A percentile compares a stretch with the other conserved stretches of the same genome.
Evolutionary conservation across 2,113 vertebrate genomes (phyloP).

Genomic region (Phalacrocorax aristotelis): DNA sequence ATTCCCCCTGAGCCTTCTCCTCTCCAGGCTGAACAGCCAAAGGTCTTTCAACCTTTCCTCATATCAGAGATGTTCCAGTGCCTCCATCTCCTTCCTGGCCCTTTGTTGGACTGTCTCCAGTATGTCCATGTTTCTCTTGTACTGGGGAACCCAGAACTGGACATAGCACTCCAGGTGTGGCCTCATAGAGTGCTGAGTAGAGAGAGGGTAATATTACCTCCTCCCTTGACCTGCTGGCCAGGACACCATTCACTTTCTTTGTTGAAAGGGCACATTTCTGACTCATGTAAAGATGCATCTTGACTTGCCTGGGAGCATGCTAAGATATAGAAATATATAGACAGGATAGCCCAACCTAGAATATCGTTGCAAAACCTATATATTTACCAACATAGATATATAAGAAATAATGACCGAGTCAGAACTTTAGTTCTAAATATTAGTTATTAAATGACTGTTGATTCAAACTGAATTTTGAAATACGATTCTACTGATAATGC

Average conservation of each 20-base stretch:
- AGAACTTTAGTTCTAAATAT: background rate
- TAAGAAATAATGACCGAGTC: background rate
- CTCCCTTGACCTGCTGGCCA: background rate
- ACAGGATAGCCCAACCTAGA: background rate
- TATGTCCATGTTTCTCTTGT: background rate
- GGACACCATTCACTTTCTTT: fast-evolving
- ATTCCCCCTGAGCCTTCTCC: too few relatives aligned
- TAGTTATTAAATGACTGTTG: background rate
- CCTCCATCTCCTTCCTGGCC: background rate
- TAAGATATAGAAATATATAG: background rate
- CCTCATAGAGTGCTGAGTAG: background rate
- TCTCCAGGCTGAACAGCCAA: too few relatives aligned
- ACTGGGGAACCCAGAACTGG: background rate
- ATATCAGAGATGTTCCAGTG: background rate
- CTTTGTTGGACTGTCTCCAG: background rate
- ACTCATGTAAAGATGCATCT: background rate
- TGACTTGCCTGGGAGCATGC: background rate
- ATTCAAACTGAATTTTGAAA: background rate
- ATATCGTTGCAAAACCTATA: background rate
- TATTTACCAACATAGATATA: background rate
- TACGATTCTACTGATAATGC: background rate
- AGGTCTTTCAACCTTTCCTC: background rate
- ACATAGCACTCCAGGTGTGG: background rate
- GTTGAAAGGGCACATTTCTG: fast-evolving
- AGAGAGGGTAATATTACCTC: background rate